These are phyloP conservation scores for Phyllotreta striolata DNA, from an alignment of 2,888 invertebrate species.

Conservation along the genomic window DNA sequence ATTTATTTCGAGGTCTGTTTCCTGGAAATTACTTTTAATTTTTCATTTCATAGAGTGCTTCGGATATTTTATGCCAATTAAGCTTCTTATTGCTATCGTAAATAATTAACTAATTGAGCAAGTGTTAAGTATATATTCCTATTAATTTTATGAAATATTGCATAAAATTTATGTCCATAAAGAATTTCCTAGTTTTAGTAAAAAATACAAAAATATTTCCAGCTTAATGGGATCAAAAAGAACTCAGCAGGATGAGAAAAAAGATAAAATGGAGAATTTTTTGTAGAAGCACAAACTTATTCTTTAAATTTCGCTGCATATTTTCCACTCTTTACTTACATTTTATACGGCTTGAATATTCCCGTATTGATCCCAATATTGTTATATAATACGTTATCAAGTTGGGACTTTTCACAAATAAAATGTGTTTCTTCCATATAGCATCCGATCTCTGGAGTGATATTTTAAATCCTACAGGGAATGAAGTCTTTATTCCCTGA, in stretches of 20 bases:
- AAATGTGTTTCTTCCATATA: constrained; percentile 21
- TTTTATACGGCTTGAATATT: neutral
- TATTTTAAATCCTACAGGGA: constrained; percentile 21
- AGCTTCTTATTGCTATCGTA: neutral
- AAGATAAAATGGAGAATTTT: too few relatives aligned
- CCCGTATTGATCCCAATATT: constrained; percentile 16
- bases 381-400: constrained; percentile 19
- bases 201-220: too few relatives aligned
- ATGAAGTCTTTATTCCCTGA: constrained; percentile 20
- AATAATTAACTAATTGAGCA: constrained; percentile 4
- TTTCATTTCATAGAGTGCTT: constrained; percentile 12
- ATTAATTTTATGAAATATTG: too few relatives aligned
- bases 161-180: too few relatives aligned
- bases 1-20: constrained; percentile 14
- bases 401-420: constrained; percentile 15
- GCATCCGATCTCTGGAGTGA: constrained; percentile 22
- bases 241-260: too few relatives aligned
- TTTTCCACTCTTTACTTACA: too few relatives aligned
- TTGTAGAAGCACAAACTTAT: too few relatives aligned
- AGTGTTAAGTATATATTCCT: too few relatives aligned
- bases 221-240: too few relatives aligned
- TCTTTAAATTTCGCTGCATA: too few relatives aligned
- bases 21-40: constrained; percentile 4
- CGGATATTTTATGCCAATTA: constrained; percentile 8
- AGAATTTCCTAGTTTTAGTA: too few relatives aligned